Conservation (phyloP, 2,888 invertebrate species). For the Lobophora halterata region DNA sequence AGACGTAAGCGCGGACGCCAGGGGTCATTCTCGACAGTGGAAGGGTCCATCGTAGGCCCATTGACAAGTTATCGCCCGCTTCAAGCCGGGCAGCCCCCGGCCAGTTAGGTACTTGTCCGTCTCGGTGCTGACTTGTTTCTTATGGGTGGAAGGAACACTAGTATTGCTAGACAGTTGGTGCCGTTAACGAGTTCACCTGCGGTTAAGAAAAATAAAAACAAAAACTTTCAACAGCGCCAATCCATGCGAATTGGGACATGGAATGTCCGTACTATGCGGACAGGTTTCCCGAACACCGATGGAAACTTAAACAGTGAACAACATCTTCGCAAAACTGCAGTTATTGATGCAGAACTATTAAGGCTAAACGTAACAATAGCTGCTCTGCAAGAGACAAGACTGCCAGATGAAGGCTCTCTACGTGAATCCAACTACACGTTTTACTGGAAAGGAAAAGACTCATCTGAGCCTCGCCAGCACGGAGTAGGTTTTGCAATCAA, state of each 20-base stretch:
- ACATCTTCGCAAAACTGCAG: constrained; percentile 3
- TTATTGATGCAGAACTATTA: constrained; percentile 18
- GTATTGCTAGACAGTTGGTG: constrained; percentile 12
- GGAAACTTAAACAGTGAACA: constrained; percentile 7
- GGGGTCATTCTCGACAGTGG: constrained; percentile 29
- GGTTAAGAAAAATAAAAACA: constrained; percentile 2
- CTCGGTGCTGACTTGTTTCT: constrained; percentile 14
- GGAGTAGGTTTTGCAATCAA: constrained; percentile 25
- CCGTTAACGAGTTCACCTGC: constrained; percentile 2
- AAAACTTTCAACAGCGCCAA: background rate
- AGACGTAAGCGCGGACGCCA: constrained; percentile 25
- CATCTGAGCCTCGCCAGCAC: constrained; percentile 11
- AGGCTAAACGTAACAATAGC: constrained; percentile 15
- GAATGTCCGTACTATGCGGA: constrained; percentile 20
- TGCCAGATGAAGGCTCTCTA: constrained; percentile 17
- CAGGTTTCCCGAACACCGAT: constrained; percentile 4
- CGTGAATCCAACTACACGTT: constrained; percentile 20
- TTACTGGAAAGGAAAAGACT: constrained; percentile 12
- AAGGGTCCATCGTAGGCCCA: constrained; percentile 19
- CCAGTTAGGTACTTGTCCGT: constrained; percentile 25
- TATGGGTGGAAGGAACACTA: constrained; percentile 17
- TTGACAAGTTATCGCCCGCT: constrained; percentile 20
- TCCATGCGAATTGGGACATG: constrained; percentile 15
- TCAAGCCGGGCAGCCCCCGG: constrained; percentile 24
- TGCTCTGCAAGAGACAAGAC: constrained; percentile 26